Evolutionary conservation across 2,888 invertebrate genomes (phyloP).

Genomic region (Norana najaformis): DNA sequence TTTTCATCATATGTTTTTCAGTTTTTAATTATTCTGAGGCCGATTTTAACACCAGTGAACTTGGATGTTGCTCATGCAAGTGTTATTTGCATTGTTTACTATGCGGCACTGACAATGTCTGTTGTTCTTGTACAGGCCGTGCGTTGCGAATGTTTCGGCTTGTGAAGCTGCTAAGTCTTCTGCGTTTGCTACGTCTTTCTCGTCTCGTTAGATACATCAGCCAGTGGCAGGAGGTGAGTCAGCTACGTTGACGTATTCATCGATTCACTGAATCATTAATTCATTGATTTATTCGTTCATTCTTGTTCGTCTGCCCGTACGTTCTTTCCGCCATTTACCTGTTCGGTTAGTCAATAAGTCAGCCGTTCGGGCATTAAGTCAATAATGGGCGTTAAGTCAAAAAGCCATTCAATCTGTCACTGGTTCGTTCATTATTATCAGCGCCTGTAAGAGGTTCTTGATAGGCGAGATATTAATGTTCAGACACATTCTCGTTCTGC

Average conservation of each 20-base stretch:
- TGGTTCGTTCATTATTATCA: not conserved
- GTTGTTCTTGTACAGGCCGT: constrained; percentile 75
- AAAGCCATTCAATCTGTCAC: not conserved
- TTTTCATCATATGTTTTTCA: too few species aligned
- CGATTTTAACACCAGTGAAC: not conserved
- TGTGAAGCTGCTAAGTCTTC: constrained; percentile 93
- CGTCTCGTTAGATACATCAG: constrained; percentile 77
- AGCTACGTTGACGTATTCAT: not conserved
- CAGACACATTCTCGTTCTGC: too few species aligned
- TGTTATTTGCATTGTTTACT: too few species aligned
- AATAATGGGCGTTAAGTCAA: not conserved
- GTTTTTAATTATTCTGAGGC: too few species aligned
- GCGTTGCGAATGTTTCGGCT: constrained; percentile 93
- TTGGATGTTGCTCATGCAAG: not conserved
- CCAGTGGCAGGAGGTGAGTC: not conserved
- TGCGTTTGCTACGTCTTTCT: constrained; percentile 89
- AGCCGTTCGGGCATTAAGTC: too few species aligned
- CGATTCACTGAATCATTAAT: not conserved
- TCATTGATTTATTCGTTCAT: constrained; percentile 73
- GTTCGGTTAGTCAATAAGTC: constrained; percentile 78
- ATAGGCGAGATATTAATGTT: too few species aligned
- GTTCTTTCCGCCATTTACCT: constrained; percentile 91
- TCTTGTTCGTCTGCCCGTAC: constrained; percentile 92
- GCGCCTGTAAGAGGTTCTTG: too few species aligned
- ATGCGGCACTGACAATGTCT: not conserved